Base-by-base conservation (phyloP, 2,113 vertebrate species). In the Penelope pileata region DNA sequence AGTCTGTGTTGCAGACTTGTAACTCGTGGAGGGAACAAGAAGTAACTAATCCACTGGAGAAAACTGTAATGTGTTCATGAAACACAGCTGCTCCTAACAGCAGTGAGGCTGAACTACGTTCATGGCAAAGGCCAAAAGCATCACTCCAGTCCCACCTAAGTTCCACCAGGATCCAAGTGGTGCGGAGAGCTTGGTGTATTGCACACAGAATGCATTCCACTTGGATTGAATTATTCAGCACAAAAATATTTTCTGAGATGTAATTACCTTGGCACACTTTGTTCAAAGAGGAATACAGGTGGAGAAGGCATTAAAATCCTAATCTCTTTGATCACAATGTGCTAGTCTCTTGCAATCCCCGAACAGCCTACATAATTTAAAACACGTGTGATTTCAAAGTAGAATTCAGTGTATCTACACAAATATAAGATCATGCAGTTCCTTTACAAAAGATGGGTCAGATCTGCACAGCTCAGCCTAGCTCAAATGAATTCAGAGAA, bases 1-100 rank as follows among this genome's bases (percentile, higher is more conserved):
- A 32, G 63, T 16, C 24, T 2, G 51, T n/a, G 92, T 17, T 48
- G 7, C 30, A 27, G 68, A 17, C 27, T 48, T 40, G n/a, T 86
- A 74, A 56, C 51, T 45, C 40, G 53, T 9, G 3, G 4, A 19
- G 38, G 0, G 51, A 54, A 18, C 3, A 24, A n/a, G 23, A 77
- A 43, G 32, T 19, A 75, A 34, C 23, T 9, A 38, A 68, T 12
- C 12, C 56, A 13, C 36, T 3, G 40, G 23, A 47, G 32, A 69
- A 81, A 54, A 21, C 17, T 0, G 7, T 7, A 27, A 48, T 0
- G 10, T 5, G 18, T 40, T 58, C 18, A 2, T 2, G 30, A 30
- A 78, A 56, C 0, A 19, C 0, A 27, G 67, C 17, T 42, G 38
- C 40, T 60, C 60, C 45, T 5, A 7, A 5, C 56, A 62, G 50